Evolutionary conservation across 2,113 vertebrate species (phyloP), one percentile per base, ranked within the genome.

Genomic region (Pampusana beccarii): DNA sequence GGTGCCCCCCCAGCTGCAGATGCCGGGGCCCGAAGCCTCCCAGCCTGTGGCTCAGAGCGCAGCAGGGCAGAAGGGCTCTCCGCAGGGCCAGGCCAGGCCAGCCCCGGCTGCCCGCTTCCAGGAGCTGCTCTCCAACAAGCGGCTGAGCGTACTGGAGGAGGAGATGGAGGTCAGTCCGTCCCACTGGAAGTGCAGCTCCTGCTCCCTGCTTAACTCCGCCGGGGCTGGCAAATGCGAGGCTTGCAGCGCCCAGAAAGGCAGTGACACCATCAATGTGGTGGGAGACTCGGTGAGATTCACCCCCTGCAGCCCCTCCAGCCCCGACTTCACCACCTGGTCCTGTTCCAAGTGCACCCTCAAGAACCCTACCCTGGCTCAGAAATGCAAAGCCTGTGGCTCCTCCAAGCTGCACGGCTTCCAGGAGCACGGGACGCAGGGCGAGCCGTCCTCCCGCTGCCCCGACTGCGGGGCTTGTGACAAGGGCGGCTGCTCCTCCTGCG

Each of bases 361-460:
- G 82, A 99, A 99, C 95, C 98, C 99, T 72, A 99, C 99, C 0
- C 96, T 97, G 4, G 98, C 98, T 7, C 96, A 98, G 67, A 98
- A 98, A 92, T 99, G 99, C 97, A 98, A 98, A 1, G 99, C 94
- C 33, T 99, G 99, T 0, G 99, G 99, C 79, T 99, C 98, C 54
- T 99, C 99, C 91, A 99, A 99, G 96, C 98, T 99, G n/a, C 99
- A 99, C 0, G 99, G 99, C 95, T 99, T 99, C 98, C 98, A 99
- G 95, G 99, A 99, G 84, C 98, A 98, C 2, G 33, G 97, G 10
- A 5, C 34, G 0, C 81, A 60, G 48, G 69, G 77, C 0, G 98
- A 98, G 57, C 23, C 90, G 2, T 62, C 74, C 11, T 6, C 97
- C 8, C 95, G 95, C 95, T 99, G 99, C 92, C 78, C 97, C 0